These are phyloP conservation scores for Parazoanthus swiftii DNA, from an alignment of 92 coral and sea anemone genomes.

Conservation along the genomic window DNA sequence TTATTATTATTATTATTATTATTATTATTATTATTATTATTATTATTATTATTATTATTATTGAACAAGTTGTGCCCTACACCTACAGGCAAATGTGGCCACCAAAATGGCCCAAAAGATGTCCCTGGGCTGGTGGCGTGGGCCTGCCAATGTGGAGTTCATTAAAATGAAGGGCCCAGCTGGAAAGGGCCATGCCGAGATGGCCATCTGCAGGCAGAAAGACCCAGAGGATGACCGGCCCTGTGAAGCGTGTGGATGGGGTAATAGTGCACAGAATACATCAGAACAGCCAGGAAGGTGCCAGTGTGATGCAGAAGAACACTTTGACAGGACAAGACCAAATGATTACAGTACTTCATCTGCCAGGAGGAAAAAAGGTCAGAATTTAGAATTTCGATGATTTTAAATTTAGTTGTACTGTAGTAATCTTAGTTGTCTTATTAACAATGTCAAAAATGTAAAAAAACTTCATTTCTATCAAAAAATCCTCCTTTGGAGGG, in stretches of 20 bases:
- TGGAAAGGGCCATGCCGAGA: slow-evolving; percentile 91
- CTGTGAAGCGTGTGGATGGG: slow-evolving; percentile 19
- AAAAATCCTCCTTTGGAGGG: too few species aligned
- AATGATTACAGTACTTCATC: slow-evolving; percentile 15
- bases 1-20: too few species aligned
- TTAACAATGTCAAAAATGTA: too few species aligned
- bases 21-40: too few species aligned
- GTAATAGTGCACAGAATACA: background rate
- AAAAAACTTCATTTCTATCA: too few species aligned
- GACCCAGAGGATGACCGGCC: slow-evolving; percentile 36
- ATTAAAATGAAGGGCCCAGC: slow-evolving; percentile 92
- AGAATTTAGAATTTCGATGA: background rate
- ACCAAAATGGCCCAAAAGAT: slow-evolving; percentile 85
- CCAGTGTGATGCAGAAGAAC: slow-evolving; percentile 19
- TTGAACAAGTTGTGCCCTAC: too few species aligned
- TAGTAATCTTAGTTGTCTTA: too few species aligned
- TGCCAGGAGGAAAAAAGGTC: slow-evolving; percentile 33
- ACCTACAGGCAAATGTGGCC: slow-evolving; percentile 75
- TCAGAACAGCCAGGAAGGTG: slow-evolving; percentile 12
- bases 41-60: too few species aligned
- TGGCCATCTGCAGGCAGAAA: slow-evolving; percentile 78
- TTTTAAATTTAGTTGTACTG: too few species aligned
- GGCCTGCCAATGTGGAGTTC: slow-evolving; percentile 80
- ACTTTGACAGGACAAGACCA: background rate
- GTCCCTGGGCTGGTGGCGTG: slow-evolving; percentile 92